A percentile compares a stretch with the other conserved stretches of the same genome.
Evolutionary conservation across 2,888 invertebrate species (phyloP).

Genomic region (Drosophila antonietae): DNA sequence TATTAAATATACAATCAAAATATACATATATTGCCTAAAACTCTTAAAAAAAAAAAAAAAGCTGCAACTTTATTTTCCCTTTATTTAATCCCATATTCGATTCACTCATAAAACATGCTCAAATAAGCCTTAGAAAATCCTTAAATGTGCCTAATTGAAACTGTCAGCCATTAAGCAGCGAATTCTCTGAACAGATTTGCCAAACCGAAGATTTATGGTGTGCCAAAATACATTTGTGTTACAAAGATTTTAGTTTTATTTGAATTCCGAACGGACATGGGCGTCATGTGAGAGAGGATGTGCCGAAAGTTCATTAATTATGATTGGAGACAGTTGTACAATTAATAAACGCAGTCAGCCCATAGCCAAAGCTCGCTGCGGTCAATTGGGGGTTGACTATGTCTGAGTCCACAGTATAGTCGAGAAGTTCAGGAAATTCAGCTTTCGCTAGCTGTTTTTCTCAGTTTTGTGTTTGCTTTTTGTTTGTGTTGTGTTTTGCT

Average conservation of each 20-base stretch:
- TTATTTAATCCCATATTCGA: constrained; percentile 3
- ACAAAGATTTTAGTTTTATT: constrained; percentile 61
- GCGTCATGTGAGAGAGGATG: constrained; percentile 63
- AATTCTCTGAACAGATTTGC: constrained; percentile 57
- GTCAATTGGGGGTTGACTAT: constrained; percentile 44
- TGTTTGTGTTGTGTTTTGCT: constrained; percentile 23
- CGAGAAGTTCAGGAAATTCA: constrained; percentile 7
- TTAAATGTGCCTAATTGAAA: constrained; percentile 78
- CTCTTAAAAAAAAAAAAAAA: neutral
- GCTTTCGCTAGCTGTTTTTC: constrained; percentile 36
- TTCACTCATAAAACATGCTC: constrained; percentile 15
- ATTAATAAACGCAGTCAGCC: constrained; percentile 70
- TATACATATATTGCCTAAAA: too few relatives aligned
- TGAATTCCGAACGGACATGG: constrained; percentile 49
- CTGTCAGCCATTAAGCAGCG: constrained; percentile 56
- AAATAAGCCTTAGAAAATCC: constrained; percentile 52
- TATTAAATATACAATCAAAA: too few relatives aligned
- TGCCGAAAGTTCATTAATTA: constrained; percentile 80
- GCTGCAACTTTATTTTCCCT: neutral
- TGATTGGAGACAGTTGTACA: constrained; percentile 81
- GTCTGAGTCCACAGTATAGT: neutral
- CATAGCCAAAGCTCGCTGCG: constrained; percentile 37
- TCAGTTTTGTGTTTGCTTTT: constrained; percentile 29
- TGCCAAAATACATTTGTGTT: constrained; percentile 72
- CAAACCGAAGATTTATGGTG: constrained; percentile 70